phyloP scores from a whole-genome alignment of 1,140 invertebrate species.

The Drosophila orosa region DNA sequence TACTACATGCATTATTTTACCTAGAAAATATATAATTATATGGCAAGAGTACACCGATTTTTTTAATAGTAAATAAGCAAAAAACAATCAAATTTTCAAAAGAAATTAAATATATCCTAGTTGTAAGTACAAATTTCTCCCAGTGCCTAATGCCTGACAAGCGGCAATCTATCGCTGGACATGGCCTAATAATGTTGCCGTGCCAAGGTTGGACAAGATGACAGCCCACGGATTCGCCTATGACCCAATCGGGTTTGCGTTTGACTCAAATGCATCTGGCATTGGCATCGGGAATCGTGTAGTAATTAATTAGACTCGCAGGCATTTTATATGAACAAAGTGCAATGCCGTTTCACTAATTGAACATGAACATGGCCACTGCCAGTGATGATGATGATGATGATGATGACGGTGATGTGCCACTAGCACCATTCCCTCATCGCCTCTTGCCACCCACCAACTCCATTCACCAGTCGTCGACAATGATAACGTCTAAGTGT shows the following conservation, averaged over 20 bases:
- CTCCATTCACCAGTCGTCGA: slow-evolving; percentile 49
- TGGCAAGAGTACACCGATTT: too few species aligned
- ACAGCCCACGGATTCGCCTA: slow-evolving; percentile 21
- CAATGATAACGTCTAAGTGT: slow-evolving; percentile 62
- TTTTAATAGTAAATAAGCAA: background rate
- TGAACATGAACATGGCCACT: slow-evolving; percentile 73
- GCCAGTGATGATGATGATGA: background rate
- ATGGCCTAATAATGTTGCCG: slow-evolving; percentile 19
- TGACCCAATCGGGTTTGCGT: slow-evolving; percentile 23
- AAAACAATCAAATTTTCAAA: rapidly evolving
- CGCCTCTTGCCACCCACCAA: background rate
- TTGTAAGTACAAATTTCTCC: background rate
- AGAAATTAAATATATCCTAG: background rate
- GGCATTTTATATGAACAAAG: slow-evolving; percentile 75
- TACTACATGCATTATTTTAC: too few species aligned
- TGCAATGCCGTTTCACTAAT: slow-evolving; percentile 63
- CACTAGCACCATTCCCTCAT: background rate
- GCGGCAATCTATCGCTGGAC: slow-evolving; percentile 1
- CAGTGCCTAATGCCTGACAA: background rate
- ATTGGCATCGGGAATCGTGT: slow-evolving; percentile 31
- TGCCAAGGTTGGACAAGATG: slow-evolving; percentile 23
- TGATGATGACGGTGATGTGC: slow-evolving; percentile 26
- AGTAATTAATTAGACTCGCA: slow-evolving; percentile 81
- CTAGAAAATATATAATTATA: too few species aligned
- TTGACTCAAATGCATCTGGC: slow-evolving; percentile 30